Base-by-base conservation (phyloP, 2,113 vertebrate genomes). In the Diphyllodes magnificus region DNA sequence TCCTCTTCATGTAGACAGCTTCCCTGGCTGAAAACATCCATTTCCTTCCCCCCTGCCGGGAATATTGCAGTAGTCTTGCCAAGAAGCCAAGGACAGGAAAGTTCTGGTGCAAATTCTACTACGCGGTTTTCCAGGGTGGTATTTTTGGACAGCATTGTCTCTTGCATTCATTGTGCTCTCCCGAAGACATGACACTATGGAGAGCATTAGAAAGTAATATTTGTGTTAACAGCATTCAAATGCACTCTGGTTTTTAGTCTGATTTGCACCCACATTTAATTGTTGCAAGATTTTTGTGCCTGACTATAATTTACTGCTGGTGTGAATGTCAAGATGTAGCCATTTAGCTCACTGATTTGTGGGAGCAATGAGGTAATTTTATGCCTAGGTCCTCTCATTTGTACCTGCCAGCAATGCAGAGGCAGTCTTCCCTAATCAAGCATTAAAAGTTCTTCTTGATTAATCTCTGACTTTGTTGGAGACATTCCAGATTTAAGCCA, bases 291-390 rank as follows among this genome's bases (percentile, higher is more conserved):
- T 83, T 92, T 95, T 93, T 94, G 75, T 1, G 6, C 78, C 79
- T 87, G 89, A 59, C 85, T 63, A 2, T 90, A 95, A 96, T 96
- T 93, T 96, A 94, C 79, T 86, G 72, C 76, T 88, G 64, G 60
- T 86, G 49, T 0, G 44, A 86, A 78, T 86, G 90, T 96, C 82
- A 90, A 91, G 94, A 93, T 81, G 69, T 78, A 93, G 88, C 95
- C 82, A 53, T 94, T 96, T 96, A 93, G 85, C 79, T 94, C 93
- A 77, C 93, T 95, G 94, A 96, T 94, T 97, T 94, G 92, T 96
- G 94, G 94, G 85, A 92, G 92, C 94, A 94, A 83, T 97, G 90
- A 93, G 88, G 94, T 96, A 96, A 96, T 96, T 96, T 92, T 94
- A 94, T 92, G 82, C 90, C 71, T 90, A 75, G 88, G 80, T 96